Evolutionary conservation across 2,797 vertebrate species (phyloP).

Genomic region (Sebastes nivosus): DNA sequence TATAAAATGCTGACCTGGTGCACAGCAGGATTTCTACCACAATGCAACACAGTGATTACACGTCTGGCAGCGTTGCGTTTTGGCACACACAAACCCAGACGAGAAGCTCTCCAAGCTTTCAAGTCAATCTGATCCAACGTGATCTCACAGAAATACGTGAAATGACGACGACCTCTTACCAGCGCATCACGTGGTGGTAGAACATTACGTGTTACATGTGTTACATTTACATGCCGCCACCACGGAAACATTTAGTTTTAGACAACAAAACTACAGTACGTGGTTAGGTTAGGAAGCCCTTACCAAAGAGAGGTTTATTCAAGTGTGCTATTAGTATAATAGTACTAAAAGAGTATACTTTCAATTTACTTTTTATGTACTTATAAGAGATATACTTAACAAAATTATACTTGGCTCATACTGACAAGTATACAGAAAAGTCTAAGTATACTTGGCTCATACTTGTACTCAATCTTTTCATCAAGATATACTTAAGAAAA

Average conservation of each 20-base stretch:
- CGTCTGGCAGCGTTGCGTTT: constrained; percentile 57
- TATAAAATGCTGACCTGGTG: constrained; percentile 19
- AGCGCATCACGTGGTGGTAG: neutral
- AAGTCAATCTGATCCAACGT: constrained; percentile 46
- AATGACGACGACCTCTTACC: neutral
- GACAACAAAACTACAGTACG: neutral
- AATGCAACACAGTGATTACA: constrained; percentile 53
- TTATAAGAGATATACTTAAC: too few species aligned
- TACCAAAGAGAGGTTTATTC: too few species aligned
- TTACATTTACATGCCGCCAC: neutral
- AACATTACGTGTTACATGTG: neutral
- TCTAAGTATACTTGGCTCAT: too few species aligned
- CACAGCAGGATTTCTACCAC: constrained; percentile 8
- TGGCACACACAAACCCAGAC: constrained; percentile 66
- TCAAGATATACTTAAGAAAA: too few species aligned
- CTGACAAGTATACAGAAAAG: too few species aligned
- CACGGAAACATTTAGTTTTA: neutral
- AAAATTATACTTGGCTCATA: too few species aligned
- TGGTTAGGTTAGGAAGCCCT: neutral
- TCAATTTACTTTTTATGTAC: too few species aligned
- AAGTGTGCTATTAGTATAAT: too few species aligned
- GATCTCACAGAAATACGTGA: neutral
- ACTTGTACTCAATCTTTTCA: too few species aligned
- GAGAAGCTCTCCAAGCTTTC: constrained; percentile 57
- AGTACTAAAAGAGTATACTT: too few species aligned